Evolutionary conservation across 2,797 vertebrate genomes (phyloP), one percentile per base, ranked within the genome.

Genomic region (Oreochromis mossambicus): DNA sequence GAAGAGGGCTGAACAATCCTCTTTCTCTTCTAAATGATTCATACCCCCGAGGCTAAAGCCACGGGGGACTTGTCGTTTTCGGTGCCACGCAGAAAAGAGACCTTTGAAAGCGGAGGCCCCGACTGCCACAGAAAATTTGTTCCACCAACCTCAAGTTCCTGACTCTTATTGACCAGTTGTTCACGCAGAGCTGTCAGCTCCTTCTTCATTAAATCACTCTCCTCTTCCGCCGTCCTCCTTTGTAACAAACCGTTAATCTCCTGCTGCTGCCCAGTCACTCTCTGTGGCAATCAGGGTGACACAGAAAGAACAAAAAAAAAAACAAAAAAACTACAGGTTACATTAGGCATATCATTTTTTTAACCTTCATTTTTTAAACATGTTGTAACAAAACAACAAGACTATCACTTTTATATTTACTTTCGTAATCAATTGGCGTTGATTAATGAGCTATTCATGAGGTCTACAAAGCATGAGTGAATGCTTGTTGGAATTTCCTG

Each of bases 121-220:
- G 84, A 92, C 43, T 83, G 80, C 82, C 88, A 87, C 68, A 66
- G 86, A 83, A 88, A 83, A 94, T 89, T 43, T 90, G 87, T 91
- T 82, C 93, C 87, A 94, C 95, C 91, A 96, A 99, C 98, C 98
- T 98, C 95, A 94, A 97, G 93, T 96, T 98, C 97, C 90, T 96
- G 95, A 93, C 94, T 97, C 95, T 96, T 97, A 95, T 97, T 96
- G 95, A 95, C 95, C 95, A 97, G 96, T 95, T 97, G 96, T 92
- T 96, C 93, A 86, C 95, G 96, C 91, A 98, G 96, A 91, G 93
- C 93, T 93, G 94, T 77, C 86, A 98, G 92, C 94, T 99, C 96
- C 90, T 95, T 96, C 96, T 97, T 97, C 95, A 97, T 96, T 93
- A 88, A 41, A 77, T 70, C 77, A 78, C 96, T 96, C 95, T 97